Evolutionary conservation across 2,888 invertebrate species (phyloP), one percentile per base, ranked within the genome.

Genomic region (Strigamia crassipes): DNA sequence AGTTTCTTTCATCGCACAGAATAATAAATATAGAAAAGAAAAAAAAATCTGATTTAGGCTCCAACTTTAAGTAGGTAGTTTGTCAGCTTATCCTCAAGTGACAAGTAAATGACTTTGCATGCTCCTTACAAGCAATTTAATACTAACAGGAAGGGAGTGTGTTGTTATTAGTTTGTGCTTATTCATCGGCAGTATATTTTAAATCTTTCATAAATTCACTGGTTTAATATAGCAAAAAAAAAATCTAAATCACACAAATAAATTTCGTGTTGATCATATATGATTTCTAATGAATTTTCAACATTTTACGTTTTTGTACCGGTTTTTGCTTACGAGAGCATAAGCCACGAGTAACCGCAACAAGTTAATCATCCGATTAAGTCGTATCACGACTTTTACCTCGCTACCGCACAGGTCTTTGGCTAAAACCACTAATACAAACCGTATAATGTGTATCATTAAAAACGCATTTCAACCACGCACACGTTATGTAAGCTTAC

Each of bases 91-190:
- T 56, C 18, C 9, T 56, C 56, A 21, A 9, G 9, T 56, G 56
- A 21, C 56, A 56, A 56, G 73, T 27, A 5, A 31, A 15, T 13
- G 31, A 12, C 31, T 31, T 73, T 27, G 21, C 23, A 6, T 66
- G 23, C 4, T 73, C n/a, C 23, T 12, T 73, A 38, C 13, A 31
- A 12, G 31, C 13, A 13, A 73, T 12, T 23, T 27, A 73, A 73
- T 73, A 31, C 31, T 27, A 73, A 73, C 73, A 73, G 31, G 73
- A 27, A 73, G n/a, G 73, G 73, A 73, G 31, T 9, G 18, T n/a
- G 9, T 51, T n/a, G 51, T 18, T 46, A 46, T 46, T 46, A 46
- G 8, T n/a, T 46, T 46, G 18, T 56, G 56, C 56, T 56, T 56
- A 56, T 56, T 56, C 56, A 56, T 56, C 18, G 56, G 4, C 21